phyloP scores from a whole-genome alignment of 2,888 invertebrate species.

The Melieria omissa region DNA sequence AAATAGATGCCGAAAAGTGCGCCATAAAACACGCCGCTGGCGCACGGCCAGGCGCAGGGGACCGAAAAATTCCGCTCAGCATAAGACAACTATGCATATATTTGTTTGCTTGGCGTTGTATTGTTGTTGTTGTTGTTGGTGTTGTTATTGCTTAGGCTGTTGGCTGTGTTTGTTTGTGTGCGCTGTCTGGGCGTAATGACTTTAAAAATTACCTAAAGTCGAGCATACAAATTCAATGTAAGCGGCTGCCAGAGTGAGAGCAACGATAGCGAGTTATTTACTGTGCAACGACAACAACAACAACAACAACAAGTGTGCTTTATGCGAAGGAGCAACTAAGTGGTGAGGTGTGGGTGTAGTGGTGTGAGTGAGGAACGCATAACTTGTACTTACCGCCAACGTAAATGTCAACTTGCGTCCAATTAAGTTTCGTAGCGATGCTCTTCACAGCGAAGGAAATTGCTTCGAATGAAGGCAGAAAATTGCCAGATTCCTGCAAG shows the following conservation, averaged over 20 bases:
- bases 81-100: not conserved
- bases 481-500: constrained; percentile 65
- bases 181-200: too few species aligned
- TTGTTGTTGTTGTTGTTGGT: too few species aligned
- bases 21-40: too few species aligned
- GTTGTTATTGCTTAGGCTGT: too few species aligned
- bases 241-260: not conserved
- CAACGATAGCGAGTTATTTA: not conserved
- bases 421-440: constrained; percentile 66
- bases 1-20: too few species aligned
- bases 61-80: too few species aligned
- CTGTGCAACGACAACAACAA: too few species aligned
- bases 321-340: not conserved
- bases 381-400: constrained; percentile 63
- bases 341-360: constrained; percentile 6
- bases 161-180: too few species aligned
- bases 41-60: too few species aligned
- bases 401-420: constrained; percentile 66
- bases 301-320: constrained; percentile 4
- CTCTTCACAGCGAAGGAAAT: constrained; percentile 66
- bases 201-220: too few species aligned
- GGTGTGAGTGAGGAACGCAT: constrained; percentile 5
- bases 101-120: not conserved
- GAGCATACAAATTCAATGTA: too few species aligned
- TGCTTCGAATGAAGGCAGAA: constrained; percentile 66